Base-by-base conservation (phyloP, 2,797 vertebrate genomes). In the Sebastes matsubarae region DNA sequence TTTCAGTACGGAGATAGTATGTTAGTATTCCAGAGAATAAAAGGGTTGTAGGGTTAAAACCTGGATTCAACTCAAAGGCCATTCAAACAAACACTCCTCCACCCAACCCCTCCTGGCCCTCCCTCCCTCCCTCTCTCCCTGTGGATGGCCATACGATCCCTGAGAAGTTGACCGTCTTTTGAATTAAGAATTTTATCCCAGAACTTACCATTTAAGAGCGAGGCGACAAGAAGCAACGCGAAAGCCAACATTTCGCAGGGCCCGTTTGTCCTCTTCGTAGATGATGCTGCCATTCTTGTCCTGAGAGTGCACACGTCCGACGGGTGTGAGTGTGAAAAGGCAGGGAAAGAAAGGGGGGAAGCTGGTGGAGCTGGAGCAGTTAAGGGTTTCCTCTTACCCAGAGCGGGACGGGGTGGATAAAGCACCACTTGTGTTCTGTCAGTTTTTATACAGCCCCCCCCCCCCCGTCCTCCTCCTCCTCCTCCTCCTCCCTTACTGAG, bases 351-450 rank as follows among this genome's bases (percentile, higher is more conserved):
- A 82, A 74, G 75, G 83, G 60, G 72, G 70, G 32, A 80, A 73
- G 84, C 84, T 84, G 83, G 82, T 81, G 50, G 83, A 91, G 87
- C 81, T 42, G 8, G 75, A 34, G 84, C 68, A 92, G 92, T 90
- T 92, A 80, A 81, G 80, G 85, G 92, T 94, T 93, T 95, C 93
- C 91, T 94, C 87, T 91, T 88, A 87, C 89, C 79, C 89, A 75
- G 83, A 91, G 89, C 81, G 74, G 92, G 86, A 90, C 90, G 80
- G 89, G 75, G 85, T 90, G 90, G 88, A 94, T 94, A 95, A 93
- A 94, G 93, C 93, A 74, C 80, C 84, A 82, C 92, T 94, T 94
- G 94, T 94, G 88, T 88, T 93, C 88, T 90, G 88, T 86, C 87
- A 89, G 81, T 77, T 92, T 93, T 94, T 95, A 94, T 95, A 95